Percentiles rank a stretch among this genome's conserved stretches.
Conservation (phyloP, 2,113 vertebrate species). For the Corynorhinus townsendii region DNA sequence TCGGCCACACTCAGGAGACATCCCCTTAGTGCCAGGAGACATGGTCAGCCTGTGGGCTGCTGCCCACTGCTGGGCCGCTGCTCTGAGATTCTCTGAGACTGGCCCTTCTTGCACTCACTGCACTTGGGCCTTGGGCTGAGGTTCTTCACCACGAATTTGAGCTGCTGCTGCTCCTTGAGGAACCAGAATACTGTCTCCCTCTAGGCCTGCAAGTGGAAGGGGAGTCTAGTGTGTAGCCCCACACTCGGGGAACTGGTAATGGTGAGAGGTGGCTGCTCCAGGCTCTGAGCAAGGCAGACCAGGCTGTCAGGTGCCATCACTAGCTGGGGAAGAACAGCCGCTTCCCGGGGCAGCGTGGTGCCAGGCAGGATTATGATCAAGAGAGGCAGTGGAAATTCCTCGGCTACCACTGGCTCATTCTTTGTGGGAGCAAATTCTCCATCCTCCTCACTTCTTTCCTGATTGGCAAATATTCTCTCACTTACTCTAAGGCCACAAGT, state of each 20-base stretch:
- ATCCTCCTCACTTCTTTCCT: constrained; percentile 42
- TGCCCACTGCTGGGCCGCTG: too few species aligned
- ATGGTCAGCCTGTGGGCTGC: background rate
- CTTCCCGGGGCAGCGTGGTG: background rate
- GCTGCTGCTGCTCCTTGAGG: background rate
- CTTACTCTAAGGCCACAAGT: constrained; percentile 32
- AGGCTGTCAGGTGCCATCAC: constrained; percentile 39
- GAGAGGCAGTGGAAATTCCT: constrained; percentile 55
- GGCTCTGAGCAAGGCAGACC: background rate
- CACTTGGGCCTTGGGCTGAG: background rate
- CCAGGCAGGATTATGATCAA: constrained; percentile 47
- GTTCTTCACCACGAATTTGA: background rate
- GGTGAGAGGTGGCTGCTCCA: background rate
- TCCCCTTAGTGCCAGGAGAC: background rate
- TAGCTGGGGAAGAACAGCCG: background rate
- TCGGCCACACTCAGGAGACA: background rate
- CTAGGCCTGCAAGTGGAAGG: background rate
- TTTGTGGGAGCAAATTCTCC: constrained; percentile 9
- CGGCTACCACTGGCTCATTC: background rate
- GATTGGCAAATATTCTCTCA: constrained; percentile 48
- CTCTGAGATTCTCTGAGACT: background rate
- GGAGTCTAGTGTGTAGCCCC: background rate
- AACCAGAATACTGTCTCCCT: background rate
- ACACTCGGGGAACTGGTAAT: background rate
- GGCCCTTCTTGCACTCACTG: background rate